These are phyloP conservation scores for Aptenodytes patagonicus DNA, from an alignment of 2,113 vertebrate genomes.

Conservation along the genomic window DNA sequence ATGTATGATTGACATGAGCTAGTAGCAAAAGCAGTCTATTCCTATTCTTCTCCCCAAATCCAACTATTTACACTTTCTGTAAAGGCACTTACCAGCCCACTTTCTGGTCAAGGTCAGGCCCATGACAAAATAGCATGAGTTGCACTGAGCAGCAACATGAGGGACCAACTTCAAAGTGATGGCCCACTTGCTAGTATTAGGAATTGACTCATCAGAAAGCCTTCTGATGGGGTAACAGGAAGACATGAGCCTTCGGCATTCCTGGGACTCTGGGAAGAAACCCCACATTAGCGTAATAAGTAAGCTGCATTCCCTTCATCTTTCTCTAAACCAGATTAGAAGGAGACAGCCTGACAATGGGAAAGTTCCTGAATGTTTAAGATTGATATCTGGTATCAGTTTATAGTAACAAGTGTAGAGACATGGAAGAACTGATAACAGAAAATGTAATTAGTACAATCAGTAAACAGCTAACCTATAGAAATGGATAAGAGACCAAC, in stretches of 20 bases:
- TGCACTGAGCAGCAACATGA: neutral
- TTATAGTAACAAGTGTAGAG: neutral
- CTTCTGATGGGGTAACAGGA: neutral
- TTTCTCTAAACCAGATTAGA: neutral
- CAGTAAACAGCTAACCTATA: neutral
- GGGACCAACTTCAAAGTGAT: neutral
- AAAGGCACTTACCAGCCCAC: rapidly evolving
- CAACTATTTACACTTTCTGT: neutral
- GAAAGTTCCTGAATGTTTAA: neutral
- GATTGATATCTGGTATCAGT: neutral
- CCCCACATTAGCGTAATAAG: neutral
- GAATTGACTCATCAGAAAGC: neutral
- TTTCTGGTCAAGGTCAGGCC: neutral
- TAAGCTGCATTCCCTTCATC: neutral
- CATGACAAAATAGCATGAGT: neutral
- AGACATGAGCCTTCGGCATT: neutral
- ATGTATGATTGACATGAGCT: neutral
- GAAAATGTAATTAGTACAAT: neutral
- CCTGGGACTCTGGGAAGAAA: neutral
- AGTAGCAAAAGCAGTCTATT: neutral
- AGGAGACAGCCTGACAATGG: neutral
- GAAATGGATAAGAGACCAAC: neutral
- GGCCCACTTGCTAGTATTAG: neutral
- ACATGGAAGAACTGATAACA: neutral
- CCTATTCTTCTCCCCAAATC: neutral